Evolutionary conservation across 2,888 invertebrate species (phyloP).

Genomic region (Odontomyia ornata): DNA sequence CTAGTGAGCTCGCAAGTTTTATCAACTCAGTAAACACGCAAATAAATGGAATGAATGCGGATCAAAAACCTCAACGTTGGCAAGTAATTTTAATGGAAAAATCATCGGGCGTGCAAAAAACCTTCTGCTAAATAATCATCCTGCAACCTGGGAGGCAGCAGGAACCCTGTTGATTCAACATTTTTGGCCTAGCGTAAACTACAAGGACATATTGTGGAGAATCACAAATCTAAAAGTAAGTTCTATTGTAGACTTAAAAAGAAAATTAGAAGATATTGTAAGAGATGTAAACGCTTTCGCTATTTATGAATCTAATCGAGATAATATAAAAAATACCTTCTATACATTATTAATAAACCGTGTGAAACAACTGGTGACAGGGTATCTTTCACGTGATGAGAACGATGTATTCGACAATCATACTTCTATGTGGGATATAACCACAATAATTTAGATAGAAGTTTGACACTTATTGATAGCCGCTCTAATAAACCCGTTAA

Average conservation of each 20-base stretch:
- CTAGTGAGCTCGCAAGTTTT: too few species aligned
- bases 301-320: background rate
- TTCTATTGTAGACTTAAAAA: slow-evolving; percentile 1
- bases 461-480: background rate
- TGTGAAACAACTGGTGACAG: slow-evolving; percentile 18
- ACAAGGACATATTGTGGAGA: slow-evolving; percentile 11
- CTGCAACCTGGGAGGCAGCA: background rate
- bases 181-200: background rate
- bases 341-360: slow-evolving; percentile 2
- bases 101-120: background rate
- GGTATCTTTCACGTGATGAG: slow-evolving; percentile 1
- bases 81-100: background rate
- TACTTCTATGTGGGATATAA: slow-evolving; percentile 11
- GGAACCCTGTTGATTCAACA: too few species aligned
- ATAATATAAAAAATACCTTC: background rate
- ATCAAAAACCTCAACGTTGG: too few species aligned
- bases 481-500: background rate
- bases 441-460: slow-evolving; percentile 12
- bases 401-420: background rate
- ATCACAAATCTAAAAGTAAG: background rate
- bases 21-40: too few species aligned
- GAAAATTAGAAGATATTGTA: background rate
- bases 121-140: too few species aligned
- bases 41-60: too few species aligned
- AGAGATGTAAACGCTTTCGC: slow-evolving; percentile 3